Evolutionary conservation across 2,113 vertebrate genomes (phyloP).

Genomic region (Ophthalmolycus amberensis): DNA sequence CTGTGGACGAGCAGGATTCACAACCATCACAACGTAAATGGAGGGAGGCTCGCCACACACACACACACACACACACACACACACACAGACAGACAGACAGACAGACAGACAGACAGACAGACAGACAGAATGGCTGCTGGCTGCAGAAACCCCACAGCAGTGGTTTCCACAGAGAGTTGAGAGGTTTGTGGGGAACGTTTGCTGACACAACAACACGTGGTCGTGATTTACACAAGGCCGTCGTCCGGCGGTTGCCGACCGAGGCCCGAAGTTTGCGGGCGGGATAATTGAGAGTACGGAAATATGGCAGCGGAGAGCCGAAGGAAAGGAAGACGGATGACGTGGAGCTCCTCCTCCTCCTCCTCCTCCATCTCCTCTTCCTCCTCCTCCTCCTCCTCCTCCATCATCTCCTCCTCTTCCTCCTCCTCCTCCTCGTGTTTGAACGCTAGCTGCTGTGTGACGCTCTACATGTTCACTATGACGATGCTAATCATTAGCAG

Average conservation of each 20-base stretch:
- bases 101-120: too few relatives aligned
- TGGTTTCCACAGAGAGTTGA: too few relatives aligned
- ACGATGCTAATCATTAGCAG: not conserved
- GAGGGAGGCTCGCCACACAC: not conserved
- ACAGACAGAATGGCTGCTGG: too few relatives aligned
- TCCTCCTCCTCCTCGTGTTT: too few relatives aligned
- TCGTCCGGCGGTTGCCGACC: conserved; percentile 16
- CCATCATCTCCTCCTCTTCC: too few relatives aligned
- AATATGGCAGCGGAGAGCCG: conserved; percentile 22
- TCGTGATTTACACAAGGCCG: too few relatives aligned
- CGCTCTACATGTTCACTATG: not conserved
- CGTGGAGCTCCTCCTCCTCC: not conserved
- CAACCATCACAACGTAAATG: not conserved
- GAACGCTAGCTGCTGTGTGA: not conserved
- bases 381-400: too few relatives aligned
- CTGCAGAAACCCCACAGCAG: too few relatives aligned
- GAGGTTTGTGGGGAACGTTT: too few relatives aligned
- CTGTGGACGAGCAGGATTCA: conserved; percentile 41
- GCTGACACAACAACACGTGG: too few relatives aligned
- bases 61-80: not conserved
- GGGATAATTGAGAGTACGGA: conserved; percentile 21
- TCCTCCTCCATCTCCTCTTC: too few relatives aligned
- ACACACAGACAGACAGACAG: too few relatives aligned
- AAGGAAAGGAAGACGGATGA: conserved; percentile 25
- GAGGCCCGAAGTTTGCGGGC: conserved; percentile 21